Evolutionary conservation across 2,888 invertebrate species (phyloP).

Genomic region (Mesoligia furuncula): DNA sequence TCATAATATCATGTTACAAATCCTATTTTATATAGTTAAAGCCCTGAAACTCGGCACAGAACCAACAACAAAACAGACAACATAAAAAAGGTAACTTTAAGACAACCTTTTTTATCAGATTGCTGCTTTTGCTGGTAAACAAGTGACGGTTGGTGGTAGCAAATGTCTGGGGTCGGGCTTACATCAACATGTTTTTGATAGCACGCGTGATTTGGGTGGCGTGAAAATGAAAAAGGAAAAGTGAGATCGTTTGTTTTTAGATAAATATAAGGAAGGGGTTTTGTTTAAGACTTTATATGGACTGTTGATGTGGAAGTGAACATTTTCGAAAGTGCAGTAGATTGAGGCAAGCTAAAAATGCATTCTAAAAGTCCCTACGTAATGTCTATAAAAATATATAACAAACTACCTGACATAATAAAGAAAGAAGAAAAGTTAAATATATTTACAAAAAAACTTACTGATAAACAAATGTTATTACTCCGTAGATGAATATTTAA

Average conservation of each 20-base stretch:
- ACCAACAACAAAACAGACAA: not conserved
- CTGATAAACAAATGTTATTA: too few relatives aligned
- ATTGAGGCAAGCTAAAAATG: too few relatives aligned
- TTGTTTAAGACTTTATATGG: not conserved
- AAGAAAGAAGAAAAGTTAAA: too few relatives aligned
- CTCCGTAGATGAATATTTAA: too few relatives aligned
- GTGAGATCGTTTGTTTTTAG: not conserved
- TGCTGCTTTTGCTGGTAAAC: not conserved
- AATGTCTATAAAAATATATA: too few relatives aligned
- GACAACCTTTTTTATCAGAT: slow-evolving; percentile 26
- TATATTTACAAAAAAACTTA: too few relatives aligned
- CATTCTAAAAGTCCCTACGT: too few relatives aligned
- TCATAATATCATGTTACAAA: not conserved
- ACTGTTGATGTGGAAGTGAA: too few relatives aligned
- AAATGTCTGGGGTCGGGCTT: slow-evolving; percentile 21
- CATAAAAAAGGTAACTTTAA: not conserved
- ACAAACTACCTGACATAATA: too few relatives aligned
- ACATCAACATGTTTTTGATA: slow-evolving; percentile 24
- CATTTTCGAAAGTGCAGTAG: too few relatives aligned
- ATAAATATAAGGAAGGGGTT: not conserved
- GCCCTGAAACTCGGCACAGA: not conserved
- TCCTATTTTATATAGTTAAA: not conserved
- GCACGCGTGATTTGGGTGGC: slow-evolving; percentile 24
- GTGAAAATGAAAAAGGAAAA: slow-evolving; percentile 17
- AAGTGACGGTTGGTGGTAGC: slow-evolving; percentile 5